These are phyloP conservation scores for Mesorhabditis spiculigera DNA, from an alignment of 2,888 invertebrate genomes.

Conservation along the genomic window DNA sequence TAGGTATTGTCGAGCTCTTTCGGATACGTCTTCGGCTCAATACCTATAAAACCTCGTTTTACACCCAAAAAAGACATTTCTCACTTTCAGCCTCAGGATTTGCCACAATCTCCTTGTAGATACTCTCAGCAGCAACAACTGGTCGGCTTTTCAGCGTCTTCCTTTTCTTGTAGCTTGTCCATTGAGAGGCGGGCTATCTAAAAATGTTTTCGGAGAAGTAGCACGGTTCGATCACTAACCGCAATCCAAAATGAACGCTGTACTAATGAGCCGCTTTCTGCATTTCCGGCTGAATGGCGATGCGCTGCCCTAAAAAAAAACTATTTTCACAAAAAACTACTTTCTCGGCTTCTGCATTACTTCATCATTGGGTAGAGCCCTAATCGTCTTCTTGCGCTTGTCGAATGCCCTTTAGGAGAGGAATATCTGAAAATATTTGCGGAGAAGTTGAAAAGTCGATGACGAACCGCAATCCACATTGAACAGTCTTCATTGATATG, in stretches of 20 bases:
- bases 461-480: no score
- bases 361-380: neutral
- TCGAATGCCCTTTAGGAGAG: neutral
- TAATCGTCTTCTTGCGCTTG: no score
- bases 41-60: slow-evolving; percentile 28
- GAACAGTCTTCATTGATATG: no score
- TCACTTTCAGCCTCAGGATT: slow-evolving; percentile 17
- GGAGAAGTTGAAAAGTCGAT: no score
- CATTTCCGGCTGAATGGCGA: no score
- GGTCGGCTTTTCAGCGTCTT: slow-evolving; percentile 4
- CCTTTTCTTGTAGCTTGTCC: slow-evolving; percentile 70
- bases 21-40: slow-evolving; percentile 74
- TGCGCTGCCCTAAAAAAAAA: no score
- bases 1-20: slow-evolving; percentile 71
- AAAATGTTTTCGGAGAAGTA: slow-evolving; percentile 72
- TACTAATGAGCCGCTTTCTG: no score
- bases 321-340: no score
- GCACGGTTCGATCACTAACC: no score
- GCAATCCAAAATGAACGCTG: no score
- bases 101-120: slow-evolving; percentile 74
- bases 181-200: no score
- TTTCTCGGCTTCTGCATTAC: no score
- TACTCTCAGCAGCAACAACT: slow-evolving; percentile 78
- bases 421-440: neutral
- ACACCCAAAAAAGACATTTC: slow-evolving; percentile 7